phyloP scores from a whole-genome alignment of 1,140 invertebrate species.

The Brachionus paranguensis region DNA sequence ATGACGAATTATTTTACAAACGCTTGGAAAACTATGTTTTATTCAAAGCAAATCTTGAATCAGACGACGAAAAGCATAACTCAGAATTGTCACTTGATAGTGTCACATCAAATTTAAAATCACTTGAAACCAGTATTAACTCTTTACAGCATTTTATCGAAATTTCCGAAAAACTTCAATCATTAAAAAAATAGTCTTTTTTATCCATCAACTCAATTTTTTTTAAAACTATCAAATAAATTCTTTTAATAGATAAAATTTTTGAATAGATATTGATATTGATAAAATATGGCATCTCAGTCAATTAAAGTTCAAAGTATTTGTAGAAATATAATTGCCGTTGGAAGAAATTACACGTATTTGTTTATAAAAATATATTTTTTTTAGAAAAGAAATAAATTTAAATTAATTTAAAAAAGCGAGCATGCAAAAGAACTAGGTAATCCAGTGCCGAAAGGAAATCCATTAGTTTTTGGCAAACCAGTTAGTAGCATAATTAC shows the following conservation, averaged over 20 bases:
- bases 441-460: neutral
- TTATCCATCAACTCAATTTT: neutral
- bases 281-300: neutral
- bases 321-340: conserved; percentile 38
- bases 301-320: conserved; percentile 8
- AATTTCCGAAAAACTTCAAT: neutral
- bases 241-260: neutral
- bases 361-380: neutral
- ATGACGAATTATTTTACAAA: neutral
- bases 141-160: conserved; percentile 28
- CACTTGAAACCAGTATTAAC: neutral
- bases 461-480: conserved; percentile 24
- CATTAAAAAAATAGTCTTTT: neutral
- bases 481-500: conserved; percentile 34
- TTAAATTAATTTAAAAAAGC: neutral
- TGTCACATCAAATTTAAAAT: neutral
- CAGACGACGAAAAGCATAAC: neutral
- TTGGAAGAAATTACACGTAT: conserved; percentile 37
- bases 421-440: conserved; percentile 40
- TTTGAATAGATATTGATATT: neutral
- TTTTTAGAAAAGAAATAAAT: neutral
- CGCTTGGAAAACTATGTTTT: neutral
- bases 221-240: neutral
- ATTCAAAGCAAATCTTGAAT: conserved; percentile 1
- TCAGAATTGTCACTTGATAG: conserved; percentile 13